Percentiles rank a stretch among this genome's conserved stretches.
Evolutionary conservation across 1,140 invertebrate genomes (phyloP).

Genomic region (Bombus pyrosoma): DNA sequence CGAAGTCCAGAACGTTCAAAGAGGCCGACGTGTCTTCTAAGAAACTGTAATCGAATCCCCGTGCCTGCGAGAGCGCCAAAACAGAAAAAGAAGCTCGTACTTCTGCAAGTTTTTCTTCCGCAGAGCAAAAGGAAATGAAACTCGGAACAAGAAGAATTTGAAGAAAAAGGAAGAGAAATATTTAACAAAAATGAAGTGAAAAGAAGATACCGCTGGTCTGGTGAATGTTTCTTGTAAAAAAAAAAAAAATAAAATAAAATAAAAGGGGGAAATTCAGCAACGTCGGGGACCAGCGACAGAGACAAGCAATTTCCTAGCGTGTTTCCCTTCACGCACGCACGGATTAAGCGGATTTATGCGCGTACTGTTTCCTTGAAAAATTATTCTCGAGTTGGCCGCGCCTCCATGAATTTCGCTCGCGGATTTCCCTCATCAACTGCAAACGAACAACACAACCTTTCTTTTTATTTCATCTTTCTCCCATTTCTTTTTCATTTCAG

Average conservation of each 20-base stretch:
- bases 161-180: neutral
- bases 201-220: neutral
- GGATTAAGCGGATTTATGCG: neutral
- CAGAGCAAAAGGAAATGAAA: neutral
- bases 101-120: neutral
- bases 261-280: neutral
- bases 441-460: neutral
- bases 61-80: constrained; percentile 15
- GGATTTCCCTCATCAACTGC: constrained; percentile 10
- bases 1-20: neutral
- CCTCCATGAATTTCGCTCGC: neutral
- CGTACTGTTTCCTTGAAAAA: constrained; percentile 9
- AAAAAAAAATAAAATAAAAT: no score
- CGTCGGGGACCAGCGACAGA: neutral
- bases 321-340: neutral
- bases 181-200: neutral
- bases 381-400: neutral
- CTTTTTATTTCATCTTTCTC: neutral
- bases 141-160: neutral
- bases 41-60: constrained; percentile 37
- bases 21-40: neutral
- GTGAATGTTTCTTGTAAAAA: neutral
- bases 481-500: neutral
- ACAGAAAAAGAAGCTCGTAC: neutral
- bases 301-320: neutral